Evolutionary conservation across 2,113 vertebrate genomes (phyloP).

Genomic region (Probosciger aterrimus): DNA sequence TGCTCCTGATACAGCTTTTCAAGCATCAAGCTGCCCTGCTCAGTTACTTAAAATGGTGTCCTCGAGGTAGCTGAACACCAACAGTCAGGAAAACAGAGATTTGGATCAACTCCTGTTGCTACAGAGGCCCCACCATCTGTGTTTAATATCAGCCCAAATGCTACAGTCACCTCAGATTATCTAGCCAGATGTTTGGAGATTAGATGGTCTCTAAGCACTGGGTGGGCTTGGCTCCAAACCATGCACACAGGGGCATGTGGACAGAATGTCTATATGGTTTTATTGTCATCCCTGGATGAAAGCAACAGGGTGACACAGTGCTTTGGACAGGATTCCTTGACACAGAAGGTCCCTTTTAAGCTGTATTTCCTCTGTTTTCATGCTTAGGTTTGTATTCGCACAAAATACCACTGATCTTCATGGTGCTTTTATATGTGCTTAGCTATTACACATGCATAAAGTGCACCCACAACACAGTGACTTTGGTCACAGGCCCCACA

Average conservation of each 20-base stretch:
- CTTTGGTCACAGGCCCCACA: neutral
- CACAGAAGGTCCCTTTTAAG: neutral
- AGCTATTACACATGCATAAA: neutral
- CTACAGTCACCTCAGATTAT: neutral
- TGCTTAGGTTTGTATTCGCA: neutral
- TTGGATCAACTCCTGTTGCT: neutral
- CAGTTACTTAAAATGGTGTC: neutral
- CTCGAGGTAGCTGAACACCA: neutral
- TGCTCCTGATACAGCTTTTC: neutral
- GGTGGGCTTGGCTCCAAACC: neutral
- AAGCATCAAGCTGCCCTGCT: neutral
- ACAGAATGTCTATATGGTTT: neutral
- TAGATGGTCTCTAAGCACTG: neutral
- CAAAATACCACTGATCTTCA: neutral
- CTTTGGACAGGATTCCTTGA: neutral
- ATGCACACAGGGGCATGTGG: neutral
- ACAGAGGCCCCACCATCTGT: neutral
- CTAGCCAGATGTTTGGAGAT: neutral
- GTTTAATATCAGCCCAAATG: neutral
- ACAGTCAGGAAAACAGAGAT: neutral
- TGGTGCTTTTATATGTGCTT: neutral
- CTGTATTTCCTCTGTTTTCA: neutral
- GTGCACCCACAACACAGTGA: neutral
- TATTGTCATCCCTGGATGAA: neutral
- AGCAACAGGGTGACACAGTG: neutral